These are phyloP conservation scores for Syrrhaptes paradoxus DNA, from an alignment of 2,113 vertebrate genomes.

Conservation along the genomic window DNA sequence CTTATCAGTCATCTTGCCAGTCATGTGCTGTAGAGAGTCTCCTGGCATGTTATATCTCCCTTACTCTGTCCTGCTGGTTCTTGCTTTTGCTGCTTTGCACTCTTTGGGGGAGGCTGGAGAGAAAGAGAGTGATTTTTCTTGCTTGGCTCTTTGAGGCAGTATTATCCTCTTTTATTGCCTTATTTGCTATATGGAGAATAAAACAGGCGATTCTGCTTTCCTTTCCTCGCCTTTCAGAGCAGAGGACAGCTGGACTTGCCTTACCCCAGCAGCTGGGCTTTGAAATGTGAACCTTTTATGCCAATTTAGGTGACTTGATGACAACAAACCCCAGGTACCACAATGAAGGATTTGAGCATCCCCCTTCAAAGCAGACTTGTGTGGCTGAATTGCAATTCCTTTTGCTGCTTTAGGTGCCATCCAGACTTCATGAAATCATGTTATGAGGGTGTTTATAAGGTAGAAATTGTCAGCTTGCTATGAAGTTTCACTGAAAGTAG, in stretches of 20 bases:
- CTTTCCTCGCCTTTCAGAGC: neutral
- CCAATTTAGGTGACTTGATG: neutral
- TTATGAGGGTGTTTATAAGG: neutral
- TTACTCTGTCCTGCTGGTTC: neutral
- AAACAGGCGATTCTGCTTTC: neutral
- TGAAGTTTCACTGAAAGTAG: slow-evolving; percentile 9
- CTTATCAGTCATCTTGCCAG: neutral
- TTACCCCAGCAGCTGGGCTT: neutral
- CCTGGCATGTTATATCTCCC: neutral
- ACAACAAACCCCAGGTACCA: neutral
- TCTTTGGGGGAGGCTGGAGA: neutral
- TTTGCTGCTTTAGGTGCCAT: neutral
- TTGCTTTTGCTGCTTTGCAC: neutral
- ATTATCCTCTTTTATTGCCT: neutral
- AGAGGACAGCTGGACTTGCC: neutral
- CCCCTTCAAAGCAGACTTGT: neutral
- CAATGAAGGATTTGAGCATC: neutral
- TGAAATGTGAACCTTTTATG: neutral
- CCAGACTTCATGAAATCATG: neutral
- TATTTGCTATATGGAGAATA: neutral
- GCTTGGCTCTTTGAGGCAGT: neutral
- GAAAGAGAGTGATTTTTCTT: neutral
- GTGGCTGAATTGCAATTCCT: neutral
- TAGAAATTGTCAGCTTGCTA: neutral
- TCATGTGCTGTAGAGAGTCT: neutral